A percentile compares a stretch with the other conserved stretches of the same genome.
Evolutionary conservation across 2,113 vertebrate genomes (phyloP).

Genomic region (Periophthalmus modestus): DNA sequence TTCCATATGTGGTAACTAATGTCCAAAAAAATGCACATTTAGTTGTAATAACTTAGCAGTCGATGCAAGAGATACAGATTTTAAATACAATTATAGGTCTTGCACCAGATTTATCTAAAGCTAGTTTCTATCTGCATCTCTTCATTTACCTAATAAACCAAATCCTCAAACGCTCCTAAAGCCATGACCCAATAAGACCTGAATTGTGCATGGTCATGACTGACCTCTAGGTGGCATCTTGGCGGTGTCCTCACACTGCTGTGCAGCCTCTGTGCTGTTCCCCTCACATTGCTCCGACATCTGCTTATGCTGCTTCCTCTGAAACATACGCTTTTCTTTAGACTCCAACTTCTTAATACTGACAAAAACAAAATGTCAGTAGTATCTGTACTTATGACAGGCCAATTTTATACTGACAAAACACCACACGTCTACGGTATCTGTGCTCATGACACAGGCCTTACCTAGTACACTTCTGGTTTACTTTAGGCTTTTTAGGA

Average conservation of each 20-base stretch:
- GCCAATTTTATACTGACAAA: not conserved
- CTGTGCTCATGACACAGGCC: conserved; percentile 7
- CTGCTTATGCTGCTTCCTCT: conserved; percentile 73
- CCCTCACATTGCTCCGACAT: conserved; percentile 52
- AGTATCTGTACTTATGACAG: not conserved
- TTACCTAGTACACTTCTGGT: conserved; percentile 90
- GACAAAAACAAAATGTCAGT: conserved; percentile 2
- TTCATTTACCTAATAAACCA: no score
- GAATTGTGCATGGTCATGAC: no score
- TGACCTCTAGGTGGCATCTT: conserved; percentile 55
- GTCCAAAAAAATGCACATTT: no score
- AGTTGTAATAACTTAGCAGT: no score
- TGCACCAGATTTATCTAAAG: no score
- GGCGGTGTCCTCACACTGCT: conserved; percentile 8
- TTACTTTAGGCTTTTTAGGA: conserved; percentile 74
- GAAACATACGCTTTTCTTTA: conserved; percentile 80
- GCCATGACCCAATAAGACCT: no score
- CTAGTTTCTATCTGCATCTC: no score
- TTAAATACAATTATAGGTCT: no score
- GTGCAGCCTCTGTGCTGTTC: conserved; percentile 28
- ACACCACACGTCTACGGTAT: not conserved
- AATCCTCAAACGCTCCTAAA: no score
- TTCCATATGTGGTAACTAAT: no score
- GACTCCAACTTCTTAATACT: conserved; percentile 85
- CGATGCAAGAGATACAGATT: no score